A percentile compares a stretch with the other conserved stretches of the same genome.
Evolutionary conservation across 2,888 invertebrate genomes (phyloP).

Genomic region (Harmothoe impar): DNA sequence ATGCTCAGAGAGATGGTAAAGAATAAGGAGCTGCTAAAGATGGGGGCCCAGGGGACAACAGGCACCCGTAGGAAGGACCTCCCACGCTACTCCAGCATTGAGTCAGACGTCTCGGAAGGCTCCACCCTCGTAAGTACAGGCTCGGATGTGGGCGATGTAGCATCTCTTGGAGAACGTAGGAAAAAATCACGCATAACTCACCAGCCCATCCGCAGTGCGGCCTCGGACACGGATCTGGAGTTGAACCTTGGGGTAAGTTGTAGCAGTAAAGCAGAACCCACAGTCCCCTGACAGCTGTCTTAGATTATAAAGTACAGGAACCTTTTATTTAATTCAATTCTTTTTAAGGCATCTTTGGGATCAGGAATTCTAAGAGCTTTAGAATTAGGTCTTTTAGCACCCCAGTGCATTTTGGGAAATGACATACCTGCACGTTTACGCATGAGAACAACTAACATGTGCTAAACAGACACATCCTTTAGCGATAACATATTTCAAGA

Average conservation of each 20-base stretch:
- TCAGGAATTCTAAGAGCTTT: no score
- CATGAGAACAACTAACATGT: no score
- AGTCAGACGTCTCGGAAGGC: constrained; percentile 91
- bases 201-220: constrained; percentile 90
- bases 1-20: constrained; percentile 97
- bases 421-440: no score
- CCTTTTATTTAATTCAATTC: no score
- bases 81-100: constrained; percentile 90
- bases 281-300: not conserved
- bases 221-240: constrained; percentile 96
- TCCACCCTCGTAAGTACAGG: constrained; percentile 84
- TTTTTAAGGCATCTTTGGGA: no score
- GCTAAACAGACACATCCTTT: no score
- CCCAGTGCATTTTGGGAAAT: no score
- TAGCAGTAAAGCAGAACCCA: not conserved
- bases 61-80: constrained; percentile 66
- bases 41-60: not conserved
- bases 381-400: no score
- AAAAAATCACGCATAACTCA: constrained; percentile 85
- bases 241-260: constrained; percentile 89
- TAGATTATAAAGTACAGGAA: no score
- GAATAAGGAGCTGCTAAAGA: constrained; percentile 93
- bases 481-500: no score
- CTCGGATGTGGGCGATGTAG: constrained; percentile 60
- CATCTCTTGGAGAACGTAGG: constrained; percentile 71